Evolutionary conservation across 2,888 invertebrate genomes (phyloP).

Genomic region (Drosophila kanekoi): DNA sequence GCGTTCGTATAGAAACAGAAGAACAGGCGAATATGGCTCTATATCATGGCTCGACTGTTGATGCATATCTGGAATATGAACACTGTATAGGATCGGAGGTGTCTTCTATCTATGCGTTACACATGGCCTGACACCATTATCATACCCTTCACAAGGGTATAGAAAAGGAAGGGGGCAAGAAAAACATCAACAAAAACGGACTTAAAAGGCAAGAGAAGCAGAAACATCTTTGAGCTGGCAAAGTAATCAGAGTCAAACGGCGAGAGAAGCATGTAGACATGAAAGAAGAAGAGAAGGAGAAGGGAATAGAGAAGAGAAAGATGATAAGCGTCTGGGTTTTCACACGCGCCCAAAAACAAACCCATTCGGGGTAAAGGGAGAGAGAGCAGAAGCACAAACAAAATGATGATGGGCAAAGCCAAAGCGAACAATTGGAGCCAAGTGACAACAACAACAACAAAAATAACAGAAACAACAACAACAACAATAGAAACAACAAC

Average conservation of each 20-base stretch:
- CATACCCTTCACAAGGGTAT: not conserved
- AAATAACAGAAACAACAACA: not conserved
- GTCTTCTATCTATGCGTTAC: too few species aligned
- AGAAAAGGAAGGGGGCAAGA: conserved; percentile 20
- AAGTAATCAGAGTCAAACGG: conserved; percentile 42
- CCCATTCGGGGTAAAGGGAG: not conserved
- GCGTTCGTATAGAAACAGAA: too few species aligned
- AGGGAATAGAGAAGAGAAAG: conserved; percentile 32
- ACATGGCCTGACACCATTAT: too few species aligned
- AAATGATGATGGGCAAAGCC: too few species aligned
- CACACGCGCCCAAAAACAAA: conserved; percentile 28
- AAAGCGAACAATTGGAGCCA: conserved; percentile 42
- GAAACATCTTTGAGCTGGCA: conserved; percentile 36
- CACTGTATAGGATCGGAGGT: too few species aligned
- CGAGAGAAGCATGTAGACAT: conserved; percentile 13
- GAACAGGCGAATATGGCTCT: too few species aligned
- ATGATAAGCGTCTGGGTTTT: conserved; percentile 51
- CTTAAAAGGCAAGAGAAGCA: conserved; percentile 20
- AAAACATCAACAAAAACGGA: conserved; percentile 53
- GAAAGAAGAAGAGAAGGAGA: conserved; percentile 1
- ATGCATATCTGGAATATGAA: too few species aligned
- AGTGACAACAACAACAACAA: conserved; percentile 34
- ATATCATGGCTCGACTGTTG: too few species aligned
- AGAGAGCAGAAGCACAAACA: conserved; percentile 9
- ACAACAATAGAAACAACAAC: conserved; percentile 4